These are phyloP conservation scores for Cyprinodon tularosa DNA, from an alignment of 2,113 vertebrate genomes.

Conservation along the genomic window DNA sequence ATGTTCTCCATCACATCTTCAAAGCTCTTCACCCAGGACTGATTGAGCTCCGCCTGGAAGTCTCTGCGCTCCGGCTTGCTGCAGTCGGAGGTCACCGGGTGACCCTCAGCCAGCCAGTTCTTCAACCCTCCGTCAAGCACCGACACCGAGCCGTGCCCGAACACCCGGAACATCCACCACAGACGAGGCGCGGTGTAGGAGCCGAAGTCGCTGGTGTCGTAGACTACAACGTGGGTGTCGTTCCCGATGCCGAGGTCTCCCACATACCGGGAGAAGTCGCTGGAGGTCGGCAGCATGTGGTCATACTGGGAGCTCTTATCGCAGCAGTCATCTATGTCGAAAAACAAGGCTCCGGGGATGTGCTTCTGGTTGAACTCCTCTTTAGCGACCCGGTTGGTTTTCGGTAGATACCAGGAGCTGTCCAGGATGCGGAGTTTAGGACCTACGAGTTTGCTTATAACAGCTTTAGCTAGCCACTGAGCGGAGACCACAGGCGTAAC, in stretches of 20 bases:
- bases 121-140: constrained; percentile 90
- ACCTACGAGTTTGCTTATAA: constrained; percentile 77
- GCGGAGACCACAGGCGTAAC: constrained; percentile 83
- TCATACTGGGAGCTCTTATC: constrained; percentile 85
- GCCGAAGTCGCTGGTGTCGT: constrained; percentile 90
- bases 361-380: constrained; percentile 86
- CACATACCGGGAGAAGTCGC: constrained; percentile 83
- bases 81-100: constrained; percentile 74
- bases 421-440: constrained; percentile 85
- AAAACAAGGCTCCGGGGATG: constrained; percentile 88
- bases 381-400: constrained; percentile 80
- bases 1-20: constrained; percentile 89
- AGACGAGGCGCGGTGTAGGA: constrained; percentile 88
- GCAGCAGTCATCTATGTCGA: constrained; percentile 89
- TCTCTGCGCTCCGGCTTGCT: constrained; percentile 58
- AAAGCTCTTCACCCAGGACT: constrained; percentile 83
- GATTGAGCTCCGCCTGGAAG: constrained; percentile 79
- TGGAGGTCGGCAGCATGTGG: constrained; percentile 87
- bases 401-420: constrained; percentile 90
- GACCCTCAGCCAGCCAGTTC: constrained; percentile 84
- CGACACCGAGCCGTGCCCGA: constrained; percentile 88
- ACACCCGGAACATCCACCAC: constrained; percentile 97
- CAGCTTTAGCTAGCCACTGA: constrained; percentile 87
- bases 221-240: constrained; percentile 90
- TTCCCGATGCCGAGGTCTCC: constrained; percentile 86